A percentile compares a stretch with the other conserved stretches of the same genome.
Conservation (phyloP, 2,113 vertebrate genomes). For the Peromyscus californicus region DNA sequence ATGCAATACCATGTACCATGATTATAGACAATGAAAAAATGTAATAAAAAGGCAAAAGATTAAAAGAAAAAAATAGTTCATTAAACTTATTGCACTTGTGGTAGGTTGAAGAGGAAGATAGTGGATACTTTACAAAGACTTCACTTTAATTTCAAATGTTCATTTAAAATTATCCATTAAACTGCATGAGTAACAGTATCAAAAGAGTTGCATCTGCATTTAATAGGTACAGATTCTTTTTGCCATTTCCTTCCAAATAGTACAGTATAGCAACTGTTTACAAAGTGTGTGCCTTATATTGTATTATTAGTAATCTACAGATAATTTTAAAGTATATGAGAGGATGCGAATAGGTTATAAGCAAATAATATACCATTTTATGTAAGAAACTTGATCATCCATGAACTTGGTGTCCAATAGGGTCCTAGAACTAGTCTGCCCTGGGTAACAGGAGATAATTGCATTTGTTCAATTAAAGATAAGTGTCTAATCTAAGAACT, state of each 20-base stretch:
- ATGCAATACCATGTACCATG: too few species aligned
- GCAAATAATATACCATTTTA: neutral
- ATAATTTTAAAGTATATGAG: neutral
- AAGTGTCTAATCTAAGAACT: neutral
- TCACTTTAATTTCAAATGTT: too few species aligned
- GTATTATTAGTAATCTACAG: neutral
- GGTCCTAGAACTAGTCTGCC: neutral
- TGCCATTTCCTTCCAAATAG: neutral
- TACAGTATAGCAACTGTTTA: neutral
- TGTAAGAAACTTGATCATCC: neutral
- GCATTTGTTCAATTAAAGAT: neutral
- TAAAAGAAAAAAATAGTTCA: too few species aligned
- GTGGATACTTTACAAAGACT: too few species aligned
- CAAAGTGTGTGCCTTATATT: neutral
- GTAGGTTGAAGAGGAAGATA: too few species aligned
- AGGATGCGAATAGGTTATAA: neutral
- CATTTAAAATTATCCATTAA: neutral
- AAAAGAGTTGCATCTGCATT: neutral
- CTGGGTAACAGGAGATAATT: neutral
- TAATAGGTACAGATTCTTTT: neutral
- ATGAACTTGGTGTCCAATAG: neutral
- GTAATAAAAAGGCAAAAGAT: neutral
- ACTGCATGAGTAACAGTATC: neutral
- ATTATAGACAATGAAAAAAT: neutral
- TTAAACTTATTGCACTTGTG: too few species aligned